phyloP scores from a whole-genome alignment of 2,888 invertebrate species.

The Agriopis leucophaearia region DNA sequence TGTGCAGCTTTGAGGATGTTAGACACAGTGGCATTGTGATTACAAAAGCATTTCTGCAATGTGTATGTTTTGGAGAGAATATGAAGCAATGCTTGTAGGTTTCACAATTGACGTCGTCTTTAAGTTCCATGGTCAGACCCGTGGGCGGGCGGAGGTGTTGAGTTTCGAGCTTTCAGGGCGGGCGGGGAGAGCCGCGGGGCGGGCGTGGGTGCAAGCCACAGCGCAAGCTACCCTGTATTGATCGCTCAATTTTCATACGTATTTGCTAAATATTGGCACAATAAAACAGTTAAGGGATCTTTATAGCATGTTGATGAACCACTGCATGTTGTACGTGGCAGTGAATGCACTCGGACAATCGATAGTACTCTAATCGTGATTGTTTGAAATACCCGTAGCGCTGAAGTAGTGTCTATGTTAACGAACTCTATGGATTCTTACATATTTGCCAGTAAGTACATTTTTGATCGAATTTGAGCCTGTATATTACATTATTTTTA shows the following conservation, averaged over 20 bases:
- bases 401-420: background rate
- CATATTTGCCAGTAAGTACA: background rate
- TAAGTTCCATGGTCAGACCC: constrained; percentile 61
- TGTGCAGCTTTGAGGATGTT: no score
- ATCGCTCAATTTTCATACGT: constrained; percentile 77
- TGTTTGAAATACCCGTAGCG: background rate
- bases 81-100: constrained; percentile 17
- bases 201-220: constrained; percentile 55
- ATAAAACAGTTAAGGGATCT: constrained; percentile 52
- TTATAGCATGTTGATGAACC: constrained; percentile 6
- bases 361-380: background rate
- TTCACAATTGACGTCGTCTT: constrained; percentile 49
- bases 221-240: constrained; percentile 78
- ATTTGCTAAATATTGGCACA: constrained; percentile 73
- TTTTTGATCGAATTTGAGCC: background rate
- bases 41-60: constrained; percentile 5
- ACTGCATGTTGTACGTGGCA: background rate
- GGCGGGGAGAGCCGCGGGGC: constrained; percentile 66
- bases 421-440: background rate
- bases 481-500: no score
- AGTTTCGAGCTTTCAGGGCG: constrained; percentile 62
- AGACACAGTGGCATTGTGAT: background rate
- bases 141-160: constrained; percentile 73
- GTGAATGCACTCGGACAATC: background rate
- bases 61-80: constrained; percentile 10